phyloP scores from a whole-genome alignment of 2,113 vertebrate species.

The Myotis davidii region DNA sequence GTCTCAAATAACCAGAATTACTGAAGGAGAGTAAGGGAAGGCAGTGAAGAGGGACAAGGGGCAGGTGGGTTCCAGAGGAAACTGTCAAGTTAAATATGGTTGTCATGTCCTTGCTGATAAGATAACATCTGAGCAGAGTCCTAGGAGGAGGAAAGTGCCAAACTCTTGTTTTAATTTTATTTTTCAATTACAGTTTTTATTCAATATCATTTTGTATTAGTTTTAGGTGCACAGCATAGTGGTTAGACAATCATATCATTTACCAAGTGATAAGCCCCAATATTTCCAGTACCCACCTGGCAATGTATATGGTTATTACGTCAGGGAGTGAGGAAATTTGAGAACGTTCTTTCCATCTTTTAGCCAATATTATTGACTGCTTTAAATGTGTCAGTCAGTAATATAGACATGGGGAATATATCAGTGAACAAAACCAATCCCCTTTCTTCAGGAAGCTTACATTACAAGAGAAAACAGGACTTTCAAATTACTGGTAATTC shows the following conservation, averaged over 20 bases:
- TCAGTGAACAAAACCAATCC: neutral
- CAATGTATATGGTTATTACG: neutral
- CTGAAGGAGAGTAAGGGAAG: neutral
- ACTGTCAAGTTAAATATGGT: neutral
- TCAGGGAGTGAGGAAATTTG: neutral
- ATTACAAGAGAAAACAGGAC: neutral
- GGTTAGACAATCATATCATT: neutral
- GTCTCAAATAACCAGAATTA: neutral
- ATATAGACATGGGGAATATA: neutral
- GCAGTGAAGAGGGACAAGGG: accelerated
- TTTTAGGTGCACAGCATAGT: neutral
- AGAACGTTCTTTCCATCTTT: neutral
- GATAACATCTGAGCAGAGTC: neutral
- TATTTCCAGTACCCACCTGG: neutral
- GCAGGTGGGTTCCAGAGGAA: neutral
- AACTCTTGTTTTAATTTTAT: neutral
- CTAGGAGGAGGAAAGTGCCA: neutral
- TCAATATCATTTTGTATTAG: neutral
- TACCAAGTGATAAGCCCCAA: neutral
- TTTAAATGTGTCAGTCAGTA: accelerated
- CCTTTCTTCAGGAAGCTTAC: neutral
- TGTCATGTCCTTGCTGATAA: neutral
- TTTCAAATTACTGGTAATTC: neutral
- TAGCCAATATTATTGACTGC: neutral
- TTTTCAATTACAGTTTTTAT: neutral